Conservation (phyloP, 2,797 vertebrate genomes). For the Gila robusta region DNA sequence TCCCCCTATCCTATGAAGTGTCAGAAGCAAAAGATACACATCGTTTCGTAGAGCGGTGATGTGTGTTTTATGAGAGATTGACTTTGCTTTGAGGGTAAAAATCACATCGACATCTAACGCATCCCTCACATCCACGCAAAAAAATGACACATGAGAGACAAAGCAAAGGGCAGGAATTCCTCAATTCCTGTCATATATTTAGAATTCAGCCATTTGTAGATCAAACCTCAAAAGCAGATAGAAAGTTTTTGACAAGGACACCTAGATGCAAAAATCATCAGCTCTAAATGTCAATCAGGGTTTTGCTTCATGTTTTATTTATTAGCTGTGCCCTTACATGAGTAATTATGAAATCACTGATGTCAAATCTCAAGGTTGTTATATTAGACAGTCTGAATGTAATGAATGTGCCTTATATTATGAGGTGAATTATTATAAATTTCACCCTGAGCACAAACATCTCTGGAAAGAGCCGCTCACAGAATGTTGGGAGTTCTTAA, state of each 20-base stretch:
- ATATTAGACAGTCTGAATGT: constrained; percentile 11
- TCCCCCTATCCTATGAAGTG: constrained; percentile 42
- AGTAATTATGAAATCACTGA: not conserved
- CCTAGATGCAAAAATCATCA: not conserved
- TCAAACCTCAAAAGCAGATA: not conserved
- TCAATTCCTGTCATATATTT: constrained; percentile 46
- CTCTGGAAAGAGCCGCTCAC: not conserved
- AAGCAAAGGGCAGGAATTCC: constrained; percentile 28
- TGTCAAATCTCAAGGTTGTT: constrained; percentile 27
- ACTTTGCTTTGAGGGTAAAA: constrained; percentile 59
- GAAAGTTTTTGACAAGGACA: not conserved
- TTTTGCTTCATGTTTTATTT: not conserved
- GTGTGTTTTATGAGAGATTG: constrained; percentile 59
- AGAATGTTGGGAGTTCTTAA: not conserved
- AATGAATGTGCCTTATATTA: constrained; percentile 17
- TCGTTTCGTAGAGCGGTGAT: constrained; percentile 44
- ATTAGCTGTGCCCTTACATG: constrained; percentile 17
- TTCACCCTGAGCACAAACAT: not conserved
- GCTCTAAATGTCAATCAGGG: not conserved
- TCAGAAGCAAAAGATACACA: constrained; percentile 54
- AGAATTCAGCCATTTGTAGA: not conserved
- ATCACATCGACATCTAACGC: constrained; percentile 50
- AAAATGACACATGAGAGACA: constrained; percentile 55
- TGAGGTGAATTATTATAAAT: not conserved
- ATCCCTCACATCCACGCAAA: constrained; percentile 53